Conservation (phyloP, 23 tunicate genomes). For the Oikopleura dioica region DNA sequence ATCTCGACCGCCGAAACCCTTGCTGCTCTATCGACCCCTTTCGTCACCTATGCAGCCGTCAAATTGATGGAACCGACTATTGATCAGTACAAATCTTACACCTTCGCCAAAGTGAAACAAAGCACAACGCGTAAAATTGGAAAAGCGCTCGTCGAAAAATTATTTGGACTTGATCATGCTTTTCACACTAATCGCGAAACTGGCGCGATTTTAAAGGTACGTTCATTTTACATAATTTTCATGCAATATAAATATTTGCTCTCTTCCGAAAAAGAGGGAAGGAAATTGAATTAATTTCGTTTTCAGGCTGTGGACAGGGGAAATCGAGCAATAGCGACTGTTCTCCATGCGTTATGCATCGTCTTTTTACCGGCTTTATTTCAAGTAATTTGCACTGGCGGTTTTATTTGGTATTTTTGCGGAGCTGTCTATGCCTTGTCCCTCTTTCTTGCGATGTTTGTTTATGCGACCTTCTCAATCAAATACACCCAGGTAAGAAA, state of each 20-base stretch:
- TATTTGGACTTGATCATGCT: constrained; percentile 43
- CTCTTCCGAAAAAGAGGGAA: too few relatives aligned
- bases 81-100: neutral
- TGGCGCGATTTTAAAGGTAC: constrained; percentile 23
- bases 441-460: constrained; percentile 28
- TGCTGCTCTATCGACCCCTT: neutral
- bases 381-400: neutral
- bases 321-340: neutral
- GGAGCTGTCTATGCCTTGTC: constrained; percentile 66
- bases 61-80: neutral
- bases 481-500: constrained; percentile 45
- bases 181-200: constrained; percentile 41
- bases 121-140: constrained; percentile 68
- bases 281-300: too few relatives aligned
- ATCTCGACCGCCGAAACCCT: too few relatives aligned
- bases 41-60: neutral
- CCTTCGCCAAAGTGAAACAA: constrained; percentile 63
- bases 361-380: neutral
- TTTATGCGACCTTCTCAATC: constrained; percentile 52
- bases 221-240: too few relatives aligned
- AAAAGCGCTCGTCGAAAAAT: constrained; percentile 28
- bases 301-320: neutral
- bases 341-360: neutral
- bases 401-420: constrained; percentile 56
- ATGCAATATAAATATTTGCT: too few relatives aligned